Evolutionary conservation across 2,113 vertebrate genomes (phyloP).

Genomic region (Malurus cyaneus): DNA sequence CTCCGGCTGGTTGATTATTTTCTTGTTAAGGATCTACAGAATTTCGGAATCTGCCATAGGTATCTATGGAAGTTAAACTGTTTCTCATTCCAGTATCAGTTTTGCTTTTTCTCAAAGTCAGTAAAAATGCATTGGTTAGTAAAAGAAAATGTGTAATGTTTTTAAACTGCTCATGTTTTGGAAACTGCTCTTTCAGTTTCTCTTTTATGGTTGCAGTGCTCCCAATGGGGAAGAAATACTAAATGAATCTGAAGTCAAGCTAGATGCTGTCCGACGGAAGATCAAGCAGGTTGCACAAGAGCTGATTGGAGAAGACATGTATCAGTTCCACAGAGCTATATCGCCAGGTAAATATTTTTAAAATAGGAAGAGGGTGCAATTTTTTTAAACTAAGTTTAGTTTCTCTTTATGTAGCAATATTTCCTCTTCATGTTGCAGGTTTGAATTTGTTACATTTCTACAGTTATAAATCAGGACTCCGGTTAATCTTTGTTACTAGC

Average conservation of each 20-base stretch:
- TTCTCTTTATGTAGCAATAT: not conserved
- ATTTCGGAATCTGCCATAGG: not conserved
- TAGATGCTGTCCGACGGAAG: constrained; percentile 87
- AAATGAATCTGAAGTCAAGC: constrained; percentile 87
- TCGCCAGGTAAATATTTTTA: constrained; percentile 81
- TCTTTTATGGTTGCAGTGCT: constrained; percentile 75
- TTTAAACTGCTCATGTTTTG: not conserved
- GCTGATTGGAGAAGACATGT: constrained; percentile 88
- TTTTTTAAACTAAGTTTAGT: not conserved
- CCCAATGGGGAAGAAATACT: constrained; percentile 84
- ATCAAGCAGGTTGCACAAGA: constrained; percentile 91
- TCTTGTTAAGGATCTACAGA: not conserved
- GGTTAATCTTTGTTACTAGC: not conserved
- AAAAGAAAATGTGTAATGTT: not conserved
- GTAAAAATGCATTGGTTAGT: not conserved
- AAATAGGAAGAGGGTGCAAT: not conserved
- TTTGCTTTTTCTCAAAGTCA: not conserved
- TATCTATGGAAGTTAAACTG: not conserved
- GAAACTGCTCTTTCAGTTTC: not conserved
- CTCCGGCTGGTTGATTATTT: not conserved
- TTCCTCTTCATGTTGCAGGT: not conserved
- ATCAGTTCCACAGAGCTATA: constrained; percentile 93
- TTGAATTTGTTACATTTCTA: not conserved
- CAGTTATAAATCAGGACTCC: not conserved
- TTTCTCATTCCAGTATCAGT: not conserved